These are phyloP conservation scores for Xylota sylvarum DNA, from an alignment of 2,888 invertebrate genomes.

Conservation along the genomic window DNA sequence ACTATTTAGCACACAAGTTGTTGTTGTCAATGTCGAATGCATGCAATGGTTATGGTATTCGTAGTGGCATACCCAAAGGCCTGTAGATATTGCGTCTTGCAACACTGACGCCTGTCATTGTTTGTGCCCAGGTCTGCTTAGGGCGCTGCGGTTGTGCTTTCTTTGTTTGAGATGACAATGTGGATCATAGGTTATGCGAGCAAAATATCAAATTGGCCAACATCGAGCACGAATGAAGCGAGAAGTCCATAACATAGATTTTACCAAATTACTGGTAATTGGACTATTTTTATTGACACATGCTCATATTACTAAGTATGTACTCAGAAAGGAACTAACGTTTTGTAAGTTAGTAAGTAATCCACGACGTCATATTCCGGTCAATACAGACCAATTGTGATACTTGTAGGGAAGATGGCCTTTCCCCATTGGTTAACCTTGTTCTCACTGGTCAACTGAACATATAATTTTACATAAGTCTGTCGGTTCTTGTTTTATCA, in stretches of 20 bases:
- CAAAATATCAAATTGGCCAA: constrained; percentile 20
- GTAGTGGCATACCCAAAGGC: constrained; percentile 26
- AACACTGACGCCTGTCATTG: constrained; percentile 26
- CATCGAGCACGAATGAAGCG: constrained; percentile 4
- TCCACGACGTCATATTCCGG: too few relatives aligned
- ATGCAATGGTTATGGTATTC: constrained; percentile 3
- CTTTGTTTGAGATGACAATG: constrained; percentile 47
- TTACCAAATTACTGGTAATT: constrained; percentile 28
- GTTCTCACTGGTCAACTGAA: too few relatives aligned
- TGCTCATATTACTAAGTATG: background rate
- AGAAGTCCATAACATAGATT: constrained; percentile 3
- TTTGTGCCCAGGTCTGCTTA: background rate
- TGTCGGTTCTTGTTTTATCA: too few relatives aligned
- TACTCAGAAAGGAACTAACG: background rate
- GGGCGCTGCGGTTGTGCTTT: constrained; percentile 9
- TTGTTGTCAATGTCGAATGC: constrained; percentile 19
- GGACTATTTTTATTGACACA: constrained; percentile 3
- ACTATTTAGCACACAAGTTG: constrained; percentile 47
- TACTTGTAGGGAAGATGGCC: too few relatives aligned
- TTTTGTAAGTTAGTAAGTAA: background rate
- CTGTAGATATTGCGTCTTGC: constrained; percentile 40
- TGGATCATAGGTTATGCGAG: constrained; percentile 43
- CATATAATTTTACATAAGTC: too few relatives aligned
- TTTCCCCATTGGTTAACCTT: too few relatives aligned
- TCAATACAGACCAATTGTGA: too few relatives aligned